Conservation (phyloP, 2,888 invertebrate species). For the Bellardia pandia region DNA sequence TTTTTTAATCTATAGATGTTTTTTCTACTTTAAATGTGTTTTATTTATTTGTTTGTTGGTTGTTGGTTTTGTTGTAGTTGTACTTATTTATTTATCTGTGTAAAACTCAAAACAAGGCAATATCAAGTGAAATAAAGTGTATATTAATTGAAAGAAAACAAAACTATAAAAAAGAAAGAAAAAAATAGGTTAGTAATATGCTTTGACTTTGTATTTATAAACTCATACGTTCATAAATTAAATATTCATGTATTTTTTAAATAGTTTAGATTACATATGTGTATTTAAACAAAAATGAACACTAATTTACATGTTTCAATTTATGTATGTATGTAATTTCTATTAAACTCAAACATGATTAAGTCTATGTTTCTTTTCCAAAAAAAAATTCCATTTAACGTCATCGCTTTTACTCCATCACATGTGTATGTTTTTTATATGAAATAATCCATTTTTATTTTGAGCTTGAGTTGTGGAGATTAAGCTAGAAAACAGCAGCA, state of each 20-base stretch:
- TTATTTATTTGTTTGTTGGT: slow-evolving; percentile 7
- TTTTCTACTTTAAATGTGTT: slow-evolving; percentile 31
- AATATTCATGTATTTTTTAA: neutral
- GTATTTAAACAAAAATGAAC: neutral
- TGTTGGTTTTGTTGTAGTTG: neutral
- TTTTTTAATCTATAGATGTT: slow-evolving; percentile 4
- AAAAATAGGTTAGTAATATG: slow-evolving; percentile 43
- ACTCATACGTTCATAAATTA: neutral
- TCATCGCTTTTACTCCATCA: no score
- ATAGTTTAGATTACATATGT: neutral
- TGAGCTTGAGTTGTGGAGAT: no score
- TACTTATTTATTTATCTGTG: slow-evolving; percentile 31
- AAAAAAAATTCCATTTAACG: neutral
- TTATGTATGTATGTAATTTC: neutral
- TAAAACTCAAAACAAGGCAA: slow-evolving; percentile 43
- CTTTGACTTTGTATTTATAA: neutral
- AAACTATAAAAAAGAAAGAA: neutral
- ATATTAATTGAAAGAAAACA: slow-evolving; percentile 29
- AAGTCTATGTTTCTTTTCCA: neutral
- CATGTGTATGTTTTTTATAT: no score
- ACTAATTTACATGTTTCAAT: slow-evolving; percentile 2
- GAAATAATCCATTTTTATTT: no score
- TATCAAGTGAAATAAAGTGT: slow-evolving; percentile 15
- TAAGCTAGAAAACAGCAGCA: no score
- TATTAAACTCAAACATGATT: neutral